Evolutionary conservation across 2,888 invertebrate species (phyloP), one percentile per base, ranked within the genome.

Genomic region (Cosmopolites sordidus): DNA sequence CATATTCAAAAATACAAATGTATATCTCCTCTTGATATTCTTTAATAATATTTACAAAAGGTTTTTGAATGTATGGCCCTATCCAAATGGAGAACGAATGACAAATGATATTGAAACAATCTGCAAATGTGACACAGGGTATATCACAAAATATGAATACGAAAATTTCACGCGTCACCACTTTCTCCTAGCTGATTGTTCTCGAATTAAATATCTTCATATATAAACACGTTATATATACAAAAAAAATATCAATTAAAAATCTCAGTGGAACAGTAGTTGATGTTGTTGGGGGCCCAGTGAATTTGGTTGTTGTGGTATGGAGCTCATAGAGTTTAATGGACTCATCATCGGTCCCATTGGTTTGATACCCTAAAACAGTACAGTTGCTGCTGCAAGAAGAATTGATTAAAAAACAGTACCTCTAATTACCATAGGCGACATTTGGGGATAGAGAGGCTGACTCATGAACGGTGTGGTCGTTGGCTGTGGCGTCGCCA

Each of bases 311-410:
- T 67, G 59, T 22, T 69, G 62, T 41, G 69, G 69, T 30, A 69
- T 63, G 17, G 66, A 62, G 16, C 65, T 62, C 60, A 69, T 66
- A 2, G 66, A 62, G 14, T 65, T 62, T 60, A 70, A 66, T 2
- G 66, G 59, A 16, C 67, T 65, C 59, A 72, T 63, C 63, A 71
- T 67, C 9, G 66, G 54, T 30, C 66, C 62, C 58, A 72, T 64
- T 12, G 72, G 73, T 58, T 72, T 71, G 65, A 73, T 68, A 38
- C 68, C 70, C 73, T 73, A 45, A 18, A 60, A 63, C 53, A 49
- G 61, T 63, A 58, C 4, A 33, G 33, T 5, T 9, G 5, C 4
- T 27, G 4, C 61, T 58, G 60, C 15, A n/a, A 44, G 18, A n/a
- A 47, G 52, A 16, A 39, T 45, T 47, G 45, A 47, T 16, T 40